Conservation (phyloP, 2,888 invertebrate genomes). For the Drosophila koepferae region DNA sequence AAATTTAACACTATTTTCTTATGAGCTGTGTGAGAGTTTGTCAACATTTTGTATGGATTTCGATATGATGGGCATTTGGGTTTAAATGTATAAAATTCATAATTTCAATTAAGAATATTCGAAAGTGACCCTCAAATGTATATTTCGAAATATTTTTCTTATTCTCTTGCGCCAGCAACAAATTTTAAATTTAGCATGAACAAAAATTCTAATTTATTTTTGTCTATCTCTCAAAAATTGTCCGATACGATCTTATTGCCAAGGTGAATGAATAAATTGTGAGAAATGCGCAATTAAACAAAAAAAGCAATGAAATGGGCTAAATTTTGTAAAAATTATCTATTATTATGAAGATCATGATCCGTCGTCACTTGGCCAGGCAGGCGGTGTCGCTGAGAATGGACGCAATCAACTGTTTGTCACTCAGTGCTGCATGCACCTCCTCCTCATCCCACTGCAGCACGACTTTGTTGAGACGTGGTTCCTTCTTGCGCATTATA, state of each 20-base stretch:
- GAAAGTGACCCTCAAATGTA: conserved; percentile 80
- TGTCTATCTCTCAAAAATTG: conserved; percentile 35
- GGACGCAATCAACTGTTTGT: conserved; percentile 92
- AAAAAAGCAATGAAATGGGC: conserved; percentile 11
- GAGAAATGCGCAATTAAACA: conserved; percentile 72
- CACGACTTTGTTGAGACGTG: conserved; percentile 89
- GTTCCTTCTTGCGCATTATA: conserved; percentile 87
- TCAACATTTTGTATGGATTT: conserved; percentile 39
- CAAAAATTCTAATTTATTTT: conserved; percentile 57
- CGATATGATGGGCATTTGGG: conserved; percentile 31
- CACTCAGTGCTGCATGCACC: conserved; percentile 90
- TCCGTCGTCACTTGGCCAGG: conserved; percentile 83
- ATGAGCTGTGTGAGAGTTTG: conserved; percentile 30
- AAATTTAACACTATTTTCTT: conserved; percentile 36
- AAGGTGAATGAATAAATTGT: conserved; percentile 71
- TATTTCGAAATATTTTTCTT: conserved; percentile 72
- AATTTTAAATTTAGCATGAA: conserved; percentile 71
- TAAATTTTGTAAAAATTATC: conserved; percentile 16
- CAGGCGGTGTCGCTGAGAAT: conserved; percentile 90
- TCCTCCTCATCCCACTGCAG: conserved; percentile 95
- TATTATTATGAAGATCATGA: conserved; percentile 21
- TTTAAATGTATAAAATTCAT: conserved; percentile 45
- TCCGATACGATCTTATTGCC: conserved; percentile 44
- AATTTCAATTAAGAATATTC: conserved; percentile 65
- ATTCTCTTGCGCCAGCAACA: conserved; percentile 67